Evolutionary conservation across 2,113 vertebrate genomes (phyloP), one percentile per base, ranked within the genome.

Genomic region (Neodon shergylaensis): DNA sequence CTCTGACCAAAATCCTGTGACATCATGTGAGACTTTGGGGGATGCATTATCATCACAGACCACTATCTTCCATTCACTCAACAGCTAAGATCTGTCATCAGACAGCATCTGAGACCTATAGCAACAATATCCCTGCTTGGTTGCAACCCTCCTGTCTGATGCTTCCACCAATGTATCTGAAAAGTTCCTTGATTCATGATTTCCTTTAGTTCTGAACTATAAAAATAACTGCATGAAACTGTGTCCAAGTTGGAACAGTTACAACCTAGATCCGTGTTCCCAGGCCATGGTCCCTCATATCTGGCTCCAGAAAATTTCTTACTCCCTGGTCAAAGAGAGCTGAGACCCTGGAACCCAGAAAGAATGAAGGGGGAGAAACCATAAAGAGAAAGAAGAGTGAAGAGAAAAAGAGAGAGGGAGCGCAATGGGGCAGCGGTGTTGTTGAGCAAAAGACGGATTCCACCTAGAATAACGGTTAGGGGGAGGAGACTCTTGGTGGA

Each of bases 291-390:
- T 36, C 66, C 33, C 14, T 70, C 66, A 36, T 36, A 70, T 70
- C 17, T 70, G 68, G 14, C 68, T 70, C 33, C 68, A n/a, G 16
- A 70, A 31, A n/a, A 70, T 70, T 70, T n/a, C 68, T 70, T 42
- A 42, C 21, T 42, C n/a, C n/a, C 72, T 42, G 19, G 19, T 21
- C 72, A 42, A 4, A 72, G 36, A 39, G 8, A 9, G 7, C 8
- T 68, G 36, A 44, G 16, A 7, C 58, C 36, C 47, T 33, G 65
- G 79, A 33, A 61, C 49, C 8, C 31, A 26, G 63, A 87, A 82
- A 58, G 26, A 85, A 72, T 2, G 0, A 39, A 61, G 3, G 1
- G 0, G 8, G 28, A 0, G 16, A 16, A 52, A 36, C 14, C 11
- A 13, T 7, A 88, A 7, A 42, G 78, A 22, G 84, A 24, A 21